Base-by-base conservation (phyloP, 2,797 vertebrate species). In the Rhinophrynus dorsalis region DNA sequence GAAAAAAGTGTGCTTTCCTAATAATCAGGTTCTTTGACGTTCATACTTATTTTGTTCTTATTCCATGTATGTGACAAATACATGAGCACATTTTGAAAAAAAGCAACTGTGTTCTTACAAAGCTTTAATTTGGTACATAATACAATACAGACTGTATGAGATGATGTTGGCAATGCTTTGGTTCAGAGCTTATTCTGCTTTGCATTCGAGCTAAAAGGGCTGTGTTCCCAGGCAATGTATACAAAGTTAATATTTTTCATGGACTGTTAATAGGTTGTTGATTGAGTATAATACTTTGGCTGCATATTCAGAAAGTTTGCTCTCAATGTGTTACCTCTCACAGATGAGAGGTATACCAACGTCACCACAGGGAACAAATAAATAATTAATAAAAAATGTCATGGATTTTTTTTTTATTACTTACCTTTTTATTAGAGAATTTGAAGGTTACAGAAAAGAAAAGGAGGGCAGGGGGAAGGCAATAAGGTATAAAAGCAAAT, bases 11-110 rank as follows among this genome's bases (percentile, higher is more conserved):
- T 44, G 61, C 69, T 65, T 66, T 66, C 52, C 58, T 72, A 72
- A 72, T 72, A 72, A 72, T 59, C 61, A 66, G 61, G 65, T 72
- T 59, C 68, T 72, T 72, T 72, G 69, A 72, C 65, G 69, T 66
- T 72, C 54, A 52, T 58, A 66, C 69, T 59, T 72, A 72, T 72
- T 72, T 72, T 72, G 61, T 72, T 72, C 69, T 45, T 59, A 33
- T 66, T 65, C 55, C 52, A 72, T 61, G 58, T 65, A 65, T 65
- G 61, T 52, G 45, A 58, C 54, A 65, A 65, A 65, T 72, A 45
- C 35, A 65, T 51, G 35, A 72, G 24, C 45, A 20, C 27, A 42
- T 58, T 58, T 72, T 30, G 20, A 24, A 72, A 62, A 18, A 65
- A 72, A 51, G 45, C 12, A 32, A 65, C 24, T 48, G 44, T 42